phyloP scores from a whole-genome alignment of 2,797 vertebrate genomes.

The Clarias laeviceps region DNA sequence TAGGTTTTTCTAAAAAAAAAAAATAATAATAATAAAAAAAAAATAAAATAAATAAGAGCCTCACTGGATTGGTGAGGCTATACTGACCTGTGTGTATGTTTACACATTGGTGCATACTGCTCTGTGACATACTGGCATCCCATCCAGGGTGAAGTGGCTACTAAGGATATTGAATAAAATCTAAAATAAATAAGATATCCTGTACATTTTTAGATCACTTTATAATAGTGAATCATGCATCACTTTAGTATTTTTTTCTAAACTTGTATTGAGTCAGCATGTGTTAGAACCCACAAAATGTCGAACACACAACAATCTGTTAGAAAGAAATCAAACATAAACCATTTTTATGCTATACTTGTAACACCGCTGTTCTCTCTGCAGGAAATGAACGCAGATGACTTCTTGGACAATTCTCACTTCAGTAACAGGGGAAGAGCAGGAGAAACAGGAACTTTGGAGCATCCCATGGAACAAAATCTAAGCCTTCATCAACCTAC shows the following conservation, averaged over 20 bases:
- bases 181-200: background rate
- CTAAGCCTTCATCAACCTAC: slow-evolving; percentile 78
- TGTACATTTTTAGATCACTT: background rate
- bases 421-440: slow-evolving; percentile 69
- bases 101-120: background rate
- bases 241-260: background rate
- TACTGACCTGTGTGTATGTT: background rate
- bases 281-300: background rate
- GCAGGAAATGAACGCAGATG: slow-evolving; percentile 80
- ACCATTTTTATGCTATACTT: background rate
- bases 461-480: slow-evolving; percentile 75
- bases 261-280: background rate
- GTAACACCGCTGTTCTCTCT: slow-evolving; percentile 38
- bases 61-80: background rate
- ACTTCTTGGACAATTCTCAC: slow-evolving; percentile 60
- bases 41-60: too few species aligned
- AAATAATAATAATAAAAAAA: too few species aligned
- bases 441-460: slow-evolving; percentile 44
- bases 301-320: background rate
- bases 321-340: background rate
- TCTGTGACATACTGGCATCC: too few species aligned
- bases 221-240: background rate
- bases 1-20: too few species aligned
- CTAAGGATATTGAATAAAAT: background rate
- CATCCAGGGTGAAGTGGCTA: too few species aligned